Conservation (phyloP, 2,888 invertebrate genomes). For the Axea sp. region DNA sequence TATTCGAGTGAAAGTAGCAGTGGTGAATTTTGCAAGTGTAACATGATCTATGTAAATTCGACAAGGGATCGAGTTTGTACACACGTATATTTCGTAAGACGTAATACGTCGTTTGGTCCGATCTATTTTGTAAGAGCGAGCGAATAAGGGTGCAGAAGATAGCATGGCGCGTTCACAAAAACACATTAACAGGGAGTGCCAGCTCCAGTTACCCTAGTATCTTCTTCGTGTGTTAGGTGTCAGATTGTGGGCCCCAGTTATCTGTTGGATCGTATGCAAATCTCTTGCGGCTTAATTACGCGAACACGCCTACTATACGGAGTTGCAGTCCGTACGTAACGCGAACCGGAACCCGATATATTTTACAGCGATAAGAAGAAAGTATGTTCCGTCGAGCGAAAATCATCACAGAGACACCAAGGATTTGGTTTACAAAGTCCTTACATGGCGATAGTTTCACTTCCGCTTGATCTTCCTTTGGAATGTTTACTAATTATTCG, state of each 20-base stretch:
- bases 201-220: conserved; percentile 67
- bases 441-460: conserved; percentile 49
- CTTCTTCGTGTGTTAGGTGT: conserved; percentile 66
- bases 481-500: conserved; percentile 59
- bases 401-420: conserved; percentile 45
- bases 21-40: no score
- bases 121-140: conserved; percentile 35
- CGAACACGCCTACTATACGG: conserved; percentile 75
- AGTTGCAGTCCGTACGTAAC: conserved; percentile 73
- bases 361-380: conserved; percentile 66
- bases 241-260: conserved; percentile 63
- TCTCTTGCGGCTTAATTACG: conserved; percentile 78
- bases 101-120: conserved; percentile 57
- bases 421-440: conserved; percentile 58
- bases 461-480: conserved; percentile 27
- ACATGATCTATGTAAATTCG: conserved; percentile 47
- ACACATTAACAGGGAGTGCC: conserved; percentile 71
- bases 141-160: conserved; percentile 55
- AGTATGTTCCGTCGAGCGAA: conserved; percentile 57
- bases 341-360: conserved; percentile 71
- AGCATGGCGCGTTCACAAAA: conserved; percentile 65
- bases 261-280: conserved; percentile 77
- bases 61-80: conserved; percentile 40
- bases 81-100: conserved; percentile 49
- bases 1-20: no score